Conservation (phyloP, 2,888 invertebrate species). For the Morpho deidamia region DNA sequence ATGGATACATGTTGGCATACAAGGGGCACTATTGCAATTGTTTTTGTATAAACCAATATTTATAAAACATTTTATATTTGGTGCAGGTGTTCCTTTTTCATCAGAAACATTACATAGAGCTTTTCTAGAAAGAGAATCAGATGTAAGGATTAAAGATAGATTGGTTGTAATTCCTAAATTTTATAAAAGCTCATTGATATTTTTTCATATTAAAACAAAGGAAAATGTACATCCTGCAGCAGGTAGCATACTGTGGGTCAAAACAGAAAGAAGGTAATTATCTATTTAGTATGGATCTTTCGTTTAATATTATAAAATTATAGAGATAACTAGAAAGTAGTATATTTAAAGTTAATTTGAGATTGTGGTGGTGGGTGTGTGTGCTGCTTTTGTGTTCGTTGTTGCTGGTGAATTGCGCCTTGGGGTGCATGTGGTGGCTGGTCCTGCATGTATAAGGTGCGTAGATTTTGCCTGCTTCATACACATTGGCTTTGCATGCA, state of each 20-base stretch:
- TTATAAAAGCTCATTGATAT: conserved; percentile 42
- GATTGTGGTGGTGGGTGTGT: no score
- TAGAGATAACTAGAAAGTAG: no score
- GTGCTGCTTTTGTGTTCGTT: no score
- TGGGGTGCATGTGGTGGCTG: no score
- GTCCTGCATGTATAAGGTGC: no score
- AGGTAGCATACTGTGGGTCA: conserved; percentile 58
- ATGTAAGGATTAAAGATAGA: conserved; percentile 19
- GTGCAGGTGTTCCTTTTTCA: conserved; percentile 81
- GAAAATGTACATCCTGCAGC: conserved; percentile 42
- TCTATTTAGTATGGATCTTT: background rate
- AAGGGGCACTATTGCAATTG: conserved; percentile 87
- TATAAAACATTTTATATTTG: conserved; percentile 84
- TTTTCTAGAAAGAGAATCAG: conserved; percentile 51
- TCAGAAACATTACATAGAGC: conserved; percentile 77
- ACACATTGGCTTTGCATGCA: no score
- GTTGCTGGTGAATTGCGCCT: no score
- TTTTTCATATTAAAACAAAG: conserved; percentile 38
- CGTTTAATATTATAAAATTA: no score
- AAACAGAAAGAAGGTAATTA: conserved; percentile 43
- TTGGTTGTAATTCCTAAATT: conserved; percentile 35
- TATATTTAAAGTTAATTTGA: no score
- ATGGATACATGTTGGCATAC: conserved; percentile 92
- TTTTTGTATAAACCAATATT: conserved; percentile 83
- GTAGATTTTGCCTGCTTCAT: no score